These are phyloP conservation scores for Drosophila monieri DNA, from an alignment of 2,888 invertebrate species.

Conservation along the genomic window DNA sequence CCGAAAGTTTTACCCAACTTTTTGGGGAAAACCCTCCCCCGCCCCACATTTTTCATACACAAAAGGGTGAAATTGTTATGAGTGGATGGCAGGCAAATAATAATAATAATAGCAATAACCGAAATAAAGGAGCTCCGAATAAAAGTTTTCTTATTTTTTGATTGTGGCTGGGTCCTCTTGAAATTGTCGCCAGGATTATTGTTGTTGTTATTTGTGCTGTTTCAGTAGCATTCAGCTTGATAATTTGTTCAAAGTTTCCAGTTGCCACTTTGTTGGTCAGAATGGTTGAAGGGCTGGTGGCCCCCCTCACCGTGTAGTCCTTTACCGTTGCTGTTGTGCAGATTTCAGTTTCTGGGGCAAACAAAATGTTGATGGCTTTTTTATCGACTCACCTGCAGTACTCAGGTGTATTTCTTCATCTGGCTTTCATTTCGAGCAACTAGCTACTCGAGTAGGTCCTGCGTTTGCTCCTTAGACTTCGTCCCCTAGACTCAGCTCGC, in stretches of 20 bases:
- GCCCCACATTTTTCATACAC: too few relatives aligned
- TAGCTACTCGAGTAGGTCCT: constrained; percentile 27
- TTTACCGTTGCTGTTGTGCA: constrained; percentile 26
- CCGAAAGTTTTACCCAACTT: constrained; percentile 52
- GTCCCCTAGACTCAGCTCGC: background rate
- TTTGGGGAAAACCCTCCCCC: too few relatives aligned
- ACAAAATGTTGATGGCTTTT: constrained; percentile 63
- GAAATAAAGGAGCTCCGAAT: constrained; percentile 55
- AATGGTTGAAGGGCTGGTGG: background rate
- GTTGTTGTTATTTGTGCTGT: constrained; percentile 44
- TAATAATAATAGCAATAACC: constrained; percentile 65
- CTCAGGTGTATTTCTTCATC: constrained; percentile 50
- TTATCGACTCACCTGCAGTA: constrained; percentile 63
- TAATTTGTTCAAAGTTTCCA: constrained; percentile 68
- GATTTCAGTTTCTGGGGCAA: constrained; percentile 36
- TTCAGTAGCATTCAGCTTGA: constrained; percentile 55
- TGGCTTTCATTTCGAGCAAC: constrained; percentile 41
- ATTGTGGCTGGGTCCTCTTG: constrained; percentile 30
- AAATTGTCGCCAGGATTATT: constrained; percentile 61
- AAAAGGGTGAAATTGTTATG: constrained; percentile 56
- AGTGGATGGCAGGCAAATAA: constrained; percentile 67
- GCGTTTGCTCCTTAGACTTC: background rate
- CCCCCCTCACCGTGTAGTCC: too few relatives aligned
- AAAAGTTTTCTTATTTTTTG: constrained; percentile 50
- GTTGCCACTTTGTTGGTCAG: constrained; percentile 43